Evolutionary conservation across 2,797 vertebrate genomes (phyloP).

Genomic region (Neosalanx taihuensis): DNA sequence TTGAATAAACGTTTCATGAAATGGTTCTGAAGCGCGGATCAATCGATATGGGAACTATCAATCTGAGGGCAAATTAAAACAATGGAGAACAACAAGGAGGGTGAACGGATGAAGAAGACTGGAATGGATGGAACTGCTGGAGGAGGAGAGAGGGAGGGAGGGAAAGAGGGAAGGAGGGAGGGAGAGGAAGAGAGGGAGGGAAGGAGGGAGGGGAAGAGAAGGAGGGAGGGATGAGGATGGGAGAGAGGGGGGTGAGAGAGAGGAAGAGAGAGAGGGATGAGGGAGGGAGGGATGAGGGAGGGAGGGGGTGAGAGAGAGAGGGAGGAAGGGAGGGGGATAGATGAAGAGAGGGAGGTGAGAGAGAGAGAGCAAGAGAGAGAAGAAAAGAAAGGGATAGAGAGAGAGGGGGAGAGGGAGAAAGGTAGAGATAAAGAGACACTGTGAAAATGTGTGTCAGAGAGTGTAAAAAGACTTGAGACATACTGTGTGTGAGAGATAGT

Average conservation of each 20-base stretch:
- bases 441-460: no score
- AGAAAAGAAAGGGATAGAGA: neutral
- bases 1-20: slow-evolving; percentile 81
- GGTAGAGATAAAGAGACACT: no score
- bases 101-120: slow-evolving; percentile 52
- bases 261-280: neutral
- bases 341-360: neutral
- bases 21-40: slow-evolving; percentile 75
- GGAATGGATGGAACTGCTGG: slow-evolving; percentile 36
- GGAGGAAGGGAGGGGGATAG: no score
- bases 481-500: no score
- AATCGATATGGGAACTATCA: slow-evolving; percentile 76
- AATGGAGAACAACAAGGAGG: slow-evolving; percentile 66
- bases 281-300: no score
- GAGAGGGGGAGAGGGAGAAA: neutral
- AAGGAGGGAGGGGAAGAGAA: neutral
- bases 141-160: neutral
- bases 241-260: no score
- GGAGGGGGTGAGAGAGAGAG: no score
- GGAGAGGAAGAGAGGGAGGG: neutral
- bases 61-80: slow-evolving; percentile 76
- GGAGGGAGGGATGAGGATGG: no score
- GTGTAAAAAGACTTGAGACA: no score
- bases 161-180: neutral
- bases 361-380: no score